These are phyloP conservation scores for Belgica antarctica DNA, from an alignment of 2,888 invertebrate species.

Conservation along the genomic window DNA sequence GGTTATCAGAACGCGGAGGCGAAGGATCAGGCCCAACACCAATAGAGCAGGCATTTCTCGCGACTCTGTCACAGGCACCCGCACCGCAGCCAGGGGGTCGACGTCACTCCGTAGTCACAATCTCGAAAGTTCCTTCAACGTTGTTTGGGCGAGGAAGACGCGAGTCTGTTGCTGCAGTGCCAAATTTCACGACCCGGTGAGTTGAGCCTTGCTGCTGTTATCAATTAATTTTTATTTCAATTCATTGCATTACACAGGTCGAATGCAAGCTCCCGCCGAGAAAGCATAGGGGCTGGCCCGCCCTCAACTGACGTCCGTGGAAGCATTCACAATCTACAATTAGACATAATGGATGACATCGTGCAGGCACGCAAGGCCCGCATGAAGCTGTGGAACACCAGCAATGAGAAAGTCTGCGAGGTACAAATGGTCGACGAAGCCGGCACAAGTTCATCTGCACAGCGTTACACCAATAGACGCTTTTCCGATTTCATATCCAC, in stretches of 20 bases:
- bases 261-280: slow-evolving; percentile 45
- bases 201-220: slow-evolving; percentile 46
- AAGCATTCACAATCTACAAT: slow-evolving; percentile 77
- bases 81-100: slow-evolving; percentile 72
- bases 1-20: slow-evolving; percentile 75
- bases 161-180: slow-evolving; percentile 78
- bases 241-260: slow-evolving; percentile 32
- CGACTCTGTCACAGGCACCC: slow-evolving; percentile 74
- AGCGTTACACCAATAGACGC: slow-evolving; percentile 63
- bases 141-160: slow-evolving; percentile 75
- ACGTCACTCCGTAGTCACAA: slow-evolving; percentile 82
- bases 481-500: slow-evolving; percentile 72
- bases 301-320: slow-evolving; percentile 71
- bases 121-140: slow-evolving; percentile 74
- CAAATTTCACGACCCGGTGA: slow-evolving; percentile 58
- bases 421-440: slow-evolving; percentile 75
- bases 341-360: slow-evolving; percentile 87
- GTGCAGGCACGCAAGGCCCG: slow-evolving; percentile 77
- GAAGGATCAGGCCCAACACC: slow-evolving; percentile 74
- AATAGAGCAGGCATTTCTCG: slow-evolving; percentile 77
- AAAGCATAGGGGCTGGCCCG: slow-evolving; percentile 58
- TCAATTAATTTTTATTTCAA: not conserved
- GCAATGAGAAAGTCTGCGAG: slow-evolving; percentile 76
- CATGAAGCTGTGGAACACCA: slow-evolving; percentile 81
- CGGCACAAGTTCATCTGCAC: slow-evolving; percentile 56